Conservation (phyloP, 2,797 vertebrate genomes). For the Danionella dracula region DNA sequence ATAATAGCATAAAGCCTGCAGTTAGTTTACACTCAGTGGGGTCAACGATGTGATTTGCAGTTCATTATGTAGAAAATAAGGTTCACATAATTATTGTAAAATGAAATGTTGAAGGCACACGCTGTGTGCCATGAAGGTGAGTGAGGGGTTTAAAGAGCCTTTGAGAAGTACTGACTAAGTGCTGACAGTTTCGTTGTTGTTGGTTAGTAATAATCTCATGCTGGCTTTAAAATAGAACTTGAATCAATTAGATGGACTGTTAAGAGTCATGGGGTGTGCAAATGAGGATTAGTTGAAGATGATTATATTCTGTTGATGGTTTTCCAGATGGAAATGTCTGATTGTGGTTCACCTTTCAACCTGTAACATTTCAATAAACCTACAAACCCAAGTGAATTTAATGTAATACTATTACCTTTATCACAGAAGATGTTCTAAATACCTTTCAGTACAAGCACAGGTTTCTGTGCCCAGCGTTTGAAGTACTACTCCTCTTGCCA, state of each 20-base stretch:
- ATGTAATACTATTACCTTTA: no score
- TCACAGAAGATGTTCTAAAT: no score
- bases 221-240: not conserved
- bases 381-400: no score
- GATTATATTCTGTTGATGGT: not conserved
- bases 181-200: not conserved
- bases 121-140: slow-evolving; percentile 25
- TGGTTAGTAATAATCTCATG: not conserved
- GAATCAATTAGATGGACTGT: not conserved
- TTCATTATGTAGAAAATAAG: slow-evolving; percentile 12
- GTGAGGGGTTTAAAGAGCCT: slow-evolving; percentile 6
- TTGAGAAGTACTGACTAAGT: not conserved
- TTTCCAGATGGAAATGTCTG: not conserved
- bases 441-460: no score
- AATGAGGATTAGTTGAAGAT: not conserved
- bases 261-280: not conserved
- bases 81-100: slow-evolving; percentile 1
- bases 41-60: not conserved
- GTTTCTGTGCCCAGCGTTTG: no score
- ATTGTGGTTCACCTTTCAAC: not conserved
- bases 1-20: not conserved
- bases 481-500: no score
- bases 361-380: not conserved
- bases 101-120: slow-evolving; percentile 16
- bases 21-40: slow-evolving; percentile 13